phyloP scores from a whole-genome alignment of 2,888 invertebrate genomes.

The Noctua comes region DNA sequence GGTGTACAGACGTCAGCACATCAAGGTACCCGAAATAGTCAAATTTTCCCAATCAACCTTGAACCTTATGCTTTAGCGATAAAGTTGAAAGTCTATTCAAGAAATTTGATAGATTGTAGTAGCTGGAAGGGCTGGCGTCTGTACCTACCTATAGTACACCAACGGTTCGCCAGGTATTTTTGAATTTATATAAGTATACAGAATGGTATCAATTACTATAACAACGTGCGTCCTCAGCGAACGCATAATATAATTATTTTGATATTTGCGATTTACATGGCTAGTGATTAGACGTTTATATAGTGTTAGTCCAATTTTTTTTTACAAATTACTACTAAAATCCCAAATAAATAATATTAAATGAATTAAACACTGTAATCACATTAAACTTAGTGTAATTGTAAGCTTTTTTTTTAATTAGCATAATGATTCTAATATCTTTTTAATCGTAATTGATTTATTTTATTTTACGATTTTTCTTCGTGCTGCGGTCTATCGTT shows the following conservation, averaged over 20 bases:
- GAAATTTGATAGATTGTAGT: too few species aligned
- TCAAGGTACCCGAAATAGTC: too few species aligned
- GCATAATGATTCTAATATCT: slow-evolving; percentile 61
- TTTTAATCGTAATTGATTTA: slow-evolving; percentile 54
- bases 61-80: too few species aligned
- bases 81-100: too few species aligned
- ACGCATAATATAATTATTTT: slow-evolving; percentile 71
- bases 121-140: too few species aligned
- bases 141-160: neutral
- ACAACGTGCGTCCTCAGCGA: slow-evolving; percentile 61
- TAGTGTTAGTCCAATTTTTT: slow-evolving; percentile 80
- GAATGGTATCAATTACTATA: slow-evolving; percentile 45
- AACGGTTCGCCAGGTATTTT: neutral
- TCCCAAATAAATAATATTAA: slow-evolving; percentile 80
- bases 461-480: slow-evolving; percentile 40
- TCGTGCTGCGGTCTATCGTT: slow-evolving; percentile 59
- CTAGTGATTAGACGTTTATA: slow-evolving; percentile 90
- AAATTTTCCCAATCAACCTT: too few species aligned
- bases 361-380: slow-evolving; percentile 68
- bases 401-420: slow-evolving; percentile 57
- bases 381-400: slow-evolving; percentile 59
- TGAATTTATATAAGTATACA: neutral
- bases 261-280: slow-evolving; percentile 87
- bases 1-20: neutral
- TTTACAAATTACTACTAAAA: slow-evolving; percentile 79